Conservation (phyloP, 2,797 vertebrate species). For the Danio tinwini region DNA sequence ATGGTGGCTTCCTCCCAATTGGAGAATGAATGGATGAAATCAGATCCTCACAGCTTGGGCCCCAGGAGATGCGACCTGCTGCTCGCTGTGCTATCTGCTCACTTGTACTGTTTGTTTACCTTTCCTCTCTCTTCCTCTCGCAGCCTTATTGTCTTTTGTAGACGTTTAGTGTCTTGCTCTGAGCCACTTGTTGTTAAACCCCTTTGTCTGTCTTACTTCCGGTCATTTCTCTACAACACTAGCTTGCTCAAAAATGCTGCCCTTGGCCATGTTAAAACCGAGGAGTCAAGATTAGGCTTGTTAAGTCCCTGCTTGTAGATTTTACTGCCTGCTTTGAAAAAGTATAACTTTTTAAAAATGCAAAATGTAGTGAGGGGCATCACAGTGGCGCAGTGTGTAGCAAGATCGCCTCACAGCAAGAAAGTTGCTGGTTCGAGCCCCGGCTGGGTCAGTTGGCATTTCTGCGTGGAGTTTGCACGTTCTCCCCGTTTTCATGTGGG, state of each 20-base stretch:
- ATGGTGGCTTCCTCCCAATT: constrained; percentile 57
- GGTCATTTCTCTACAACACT: constrained; percentile 1
- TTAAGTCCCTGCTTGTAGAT: neutral
- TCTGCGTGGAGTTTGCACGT: too few relatives aligned
- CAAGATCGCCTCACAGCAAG: too few relatives aligned
- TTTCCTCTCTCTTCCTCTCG: constrained; percentile 58
- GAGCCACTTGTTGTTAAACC: constrained; percentile 29
- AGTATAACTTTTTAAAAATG: neutral
- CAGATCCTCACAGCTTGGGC: constrained; percentile 48
- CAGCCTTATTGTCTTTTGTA: constrained; percentile 45
- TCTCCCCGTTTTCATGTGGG: too few relatives aligned
- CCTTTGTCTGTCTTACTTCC: constrained; percentile 21
- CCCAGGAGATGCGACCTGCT: constrained; percentile 48
- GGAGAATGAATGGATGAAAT: constrained; percentile 58
- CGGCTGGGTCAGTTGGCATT: too few relatives aligned
- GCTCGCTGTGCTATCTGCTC: constrained; percentile 44
- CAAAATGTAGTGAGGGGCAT: too few relatives aligned
- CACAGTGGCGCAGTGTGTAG: too few relatives aligned
- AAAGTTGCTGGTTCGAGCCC: too few relatives aligned
- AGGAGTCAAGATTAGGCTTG: neutral
- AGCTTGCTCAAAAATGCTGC: neutral
- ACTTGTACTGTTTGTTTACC: constrained; percentile 56
- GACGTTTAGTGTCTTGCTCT: constrained; percentile 27
- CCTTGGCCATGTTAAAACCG: neutral
- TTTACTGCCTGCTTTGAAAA: neutral